Conservation (phyloP, 2,888 invertebrate genomes). For the Melipona beecheii region DNA sequence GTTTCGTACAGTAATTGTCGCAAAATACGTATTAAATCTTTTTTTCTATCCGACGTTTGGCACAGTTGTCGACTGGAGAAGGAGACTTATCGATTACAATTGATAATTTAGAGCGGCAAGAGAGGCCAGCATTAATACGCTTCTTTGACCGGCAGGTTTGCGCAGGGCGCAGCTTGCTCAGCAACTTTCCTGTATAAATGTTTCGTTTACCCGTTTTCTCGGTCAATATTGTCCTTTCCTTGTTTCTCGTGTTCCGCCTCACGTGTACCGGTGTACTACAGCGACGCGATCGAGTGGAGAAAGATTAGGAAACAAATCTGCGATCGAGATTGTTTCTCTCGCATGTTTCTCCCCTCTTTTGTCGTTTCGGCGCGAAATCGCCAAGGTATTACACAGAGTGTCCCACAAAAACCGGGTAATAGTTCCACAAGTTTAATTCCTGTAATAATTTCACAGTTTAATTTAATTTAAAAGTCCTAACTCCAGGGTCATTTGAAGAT, state of each 20-base stretch:
- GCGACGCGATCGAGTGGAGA: neutral
- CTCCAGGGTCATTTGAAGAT: no score
- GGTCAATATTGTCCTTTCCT: constrained; percentile 34
- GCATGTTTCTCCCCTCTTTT: neutral
- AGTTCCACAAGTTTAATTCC: no score
- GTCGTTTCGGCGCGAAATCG: no score
- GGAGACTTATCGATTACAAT: constrained; percentile 9
- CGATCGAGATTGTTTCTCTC: constrained; percentile 6
- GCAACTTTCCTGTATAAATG: constrained; percentile 29
- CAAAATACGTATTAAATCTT: neutral
- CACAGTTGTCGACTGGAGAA: neutral
- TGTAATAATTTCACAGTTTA: no score
- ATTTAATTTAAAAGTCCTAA: no score
- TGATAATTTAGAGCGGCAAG: neutral
- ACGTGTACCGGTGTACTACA: neutral
- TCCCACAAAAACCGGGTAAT: no score
- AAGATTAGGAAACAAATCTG: constrained; percentile 36
- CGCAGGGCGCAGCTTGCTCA: neutral
- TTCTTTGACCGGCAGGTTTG: neutral
- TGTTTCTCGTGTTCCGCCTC: constrained; percentile 10
- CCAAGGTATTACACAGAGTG: no score
- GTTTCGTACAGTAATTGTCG: neutral
- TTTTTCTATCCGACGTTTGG: no score
- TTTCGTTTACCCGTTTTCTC: constrained; percentile 35
- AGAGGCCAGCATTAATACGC: constrained; percentile 6